Base-by-base conservation (phyloP, 2,113 vertebrate genomes). In the Todiramphus saurophagus region DNA sequence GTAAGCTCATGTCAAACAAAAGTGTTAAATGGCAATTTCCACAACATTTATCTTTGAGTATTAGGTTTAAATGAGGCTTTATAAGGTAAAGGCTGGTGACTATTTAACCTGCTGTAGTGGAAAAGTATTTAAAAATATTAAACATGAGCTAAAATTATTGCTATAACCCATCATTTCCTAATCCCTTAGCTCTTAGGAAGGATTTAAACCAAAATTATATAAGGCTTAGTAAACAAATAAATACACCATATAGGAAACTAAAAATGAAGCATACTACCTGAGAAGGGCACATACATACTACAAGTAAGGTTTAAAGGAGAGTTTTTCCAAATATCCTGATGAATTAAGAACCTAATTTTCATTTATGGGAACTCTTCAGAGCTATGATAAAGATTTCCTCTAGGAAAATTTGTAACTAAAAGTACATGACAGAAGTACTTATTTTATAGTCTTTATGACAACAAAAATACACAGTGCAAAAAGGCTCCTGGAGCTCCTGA, bases 1-100 rank as follows among this genome's bases (percentile, higher is more conserved):
- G 30, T 92, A 91, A 95, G 41, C 56, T 63, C 91, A 76, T 39
- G 67, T 92, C 96, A 96, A 95, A 96, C 74, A 91, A 35, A 73
- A 91, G 35, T 11, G 48, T 87, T 89, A 89, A 89, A 73, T 16
- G 77, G 81, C 41, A 95, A 94, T 95, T 94, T 83, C 83, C 63
- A 46, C 68, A 48, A n/a, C 23, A 1, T 83, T 94, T 94, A 84
- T 86, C 46, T 89, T 81, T 53, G 53, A 79, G 62, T 30, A 72
- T 91, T 73, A 73, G 33, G 44, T 94, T 94, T 89, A 95, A 92
- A 87, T 64, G 58, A 94, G 81, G 55, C 53, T 95, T 95, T 91
- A 41, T 69, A 87, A 93, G 89, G 87, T 91, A 95, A 94, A 56
- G 50, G 51, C 70, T 94, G 74, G 44, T 76, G 66, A 75, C 66